Evolutionary conservation across 2,113 vertebrate genomes (phyloP), one percentile per base, ranked within the genome.

Genomic region (Cheilinus undulatus): DNA sequence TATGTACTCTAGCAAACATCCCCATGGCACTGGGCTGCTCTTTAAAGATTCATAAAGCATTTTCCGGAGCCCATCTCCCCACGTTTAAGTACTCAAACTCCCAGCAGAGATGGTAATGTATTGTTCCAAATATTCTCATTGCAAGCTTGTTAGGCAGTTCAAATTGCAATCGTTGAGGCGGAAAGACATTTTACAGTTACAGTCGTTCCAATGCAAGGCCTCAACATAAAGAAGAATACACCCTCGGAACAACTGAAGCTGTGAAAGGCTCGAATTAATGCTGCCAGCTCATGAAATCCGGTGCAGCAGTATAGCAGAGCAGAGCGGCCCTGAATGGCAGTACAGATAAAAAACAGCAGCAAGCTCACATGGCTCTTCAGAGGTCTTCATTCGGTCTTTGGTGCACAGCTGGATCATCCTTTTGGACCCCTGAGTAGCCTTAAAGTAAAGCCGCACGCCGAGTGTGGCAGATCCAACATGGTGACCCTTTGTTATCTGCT

Each of bases 401-500:
- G 11, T 28, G 49, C 85, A 70, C 88, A 76, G 66, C 62, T 81
- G 85, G 86, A 90, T 89, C 75, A 90, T 91, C 86, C 86, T 89
- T 56, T 62, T 88, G 88, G 83, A 80, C 80, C 83, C 60, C 2
- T 17, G 78, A 40, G 78, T 50, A 68, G 76, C 65, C 69, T 64
- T 63, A 54, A 48, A 53, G 56, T n/a, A n/a, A 30, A 27, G 20
- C 54, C 82, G 67, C 45, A 65, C 40, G 72, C 61, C 26, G 73
- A 49, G 76, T 20, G 36, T 20, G 76, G 42, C 53, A 69, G 54
- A 81, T 89, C 61, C 78, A 87, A 73, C 86, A 85, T 67, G 79
- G 80, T 61, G 70, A 86, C 77, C 74, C 62, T 56, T 87, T 87
- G 78, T 91, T 91, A 91, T 91, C 90, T 86, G 65, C 80, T 65